These are phyloP conservation scores for Pardalotus punctatus DNA, from an alignment of 2,113 vertebrate species.

Conservation along the genomic window DNA sequence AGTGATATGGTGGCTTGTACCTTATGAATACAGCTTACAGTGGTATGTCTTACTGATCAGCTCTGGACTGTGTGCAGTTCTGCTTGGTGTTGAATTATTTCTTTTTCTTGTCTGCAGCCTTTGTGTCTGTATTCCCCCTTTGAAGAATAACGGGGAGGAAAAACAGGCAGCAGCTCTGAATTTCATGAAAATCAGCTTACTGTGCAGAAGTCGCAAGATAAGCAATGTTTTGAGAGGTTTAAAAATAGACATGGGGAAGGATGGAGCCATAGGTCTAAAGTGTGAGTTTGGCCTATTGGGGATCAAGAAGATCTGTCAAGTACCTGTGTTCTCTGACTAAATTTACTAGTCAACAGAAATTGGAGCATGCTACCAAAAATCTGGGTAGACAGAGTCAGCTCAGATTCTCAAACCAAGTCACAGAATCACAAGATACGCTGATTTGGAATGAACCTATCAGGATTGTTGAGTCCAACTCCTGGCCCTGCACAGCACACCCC, in stretches of 20 bases:
- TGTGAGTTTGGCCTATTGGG: neutral
- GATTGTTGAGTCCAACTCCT: fast-evolving
- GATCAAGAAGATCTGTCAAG: neutral
- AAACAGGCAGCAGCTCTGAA: neutral
- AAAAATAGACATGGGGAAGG: neutral
- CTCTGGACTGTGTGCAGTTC: neutral
- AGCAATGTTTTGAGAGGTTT: neutral
- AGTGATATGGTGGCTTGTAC: neutral
- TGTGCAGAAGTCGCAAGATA: neutral
- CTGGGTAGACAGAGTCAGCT: neutral
- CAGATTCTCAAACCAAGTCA: neutral
- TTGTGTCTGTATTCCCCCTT: neutral
- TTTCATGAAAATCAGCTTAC: neutral
- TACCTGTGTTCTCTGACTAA: neutral
- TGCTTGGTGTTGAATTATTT: neutral
- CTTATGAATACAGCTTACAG: neutral
- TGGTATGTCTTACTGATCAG: neutral
- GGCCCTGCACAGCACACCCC: no score
- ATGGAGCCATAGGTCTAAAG: neutral
- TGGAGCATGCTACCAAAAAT: neutral
- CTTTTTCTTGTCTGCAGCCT: neutral
- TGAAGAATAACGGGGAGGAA: neutral
- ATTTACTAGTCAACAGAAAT: neutral
- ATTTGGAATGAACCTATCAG: neutral
- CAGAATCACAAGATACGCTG: neutral